Evolutionary conservation across 2,797 vertebrate genomes (phyloP).

Genomic region (Alosa sapidissima): DNA sequence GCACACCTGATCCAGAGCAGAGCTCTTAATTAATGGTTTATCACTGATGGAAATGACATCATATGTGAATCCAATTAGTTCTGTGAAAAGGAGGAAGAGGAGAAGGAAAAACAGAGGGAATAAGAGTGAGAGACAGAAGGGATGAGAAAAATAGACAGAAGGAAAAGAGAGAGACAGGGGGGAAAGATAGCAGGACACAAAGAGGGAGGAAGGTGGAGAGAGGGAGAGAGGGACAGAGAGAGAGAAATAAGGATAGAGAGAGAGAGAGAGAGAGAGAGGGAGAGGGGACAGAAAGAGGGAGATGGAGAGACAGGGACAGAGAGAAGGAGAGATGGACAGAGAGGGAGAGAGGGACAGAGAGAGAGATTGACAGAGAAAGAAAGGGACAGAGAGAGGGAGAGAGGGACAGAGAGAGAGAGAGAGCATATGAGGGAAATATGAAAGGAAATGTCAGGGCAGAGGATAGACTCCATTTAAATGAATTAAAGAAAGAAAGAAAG

Average conservation of each 20-base stretch:
- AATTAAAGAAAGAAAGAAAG: not conserved
- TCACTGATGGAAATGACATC: not conserved
- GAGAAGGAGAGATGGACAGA: not conserved
- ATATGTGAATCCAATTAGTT: not conserved
- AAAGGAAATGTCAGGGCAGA: not conserved
- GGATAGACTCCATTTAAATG: not conserved
- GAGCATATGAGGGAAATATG: not conserved
- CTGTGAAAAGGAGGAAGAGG: not conserved
- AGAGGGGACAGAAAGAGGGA: not conserved
- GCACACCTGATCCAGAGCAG: not conserved
- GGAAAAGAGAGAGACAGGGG: not conserved
- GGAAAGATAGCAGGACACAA: not conserved
- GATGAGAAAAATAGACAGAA: not conserved
- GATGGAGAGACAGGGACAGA: not conserved
- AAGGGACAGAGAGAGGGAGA: not conserved
- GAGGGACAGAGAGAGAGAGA: not conserved
- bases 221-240: not conserved
- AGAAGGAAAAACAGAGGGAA: too few relatives aligned
- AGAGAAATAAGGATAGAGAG: not conserved
- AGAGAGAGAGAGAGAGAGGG: not conserved
- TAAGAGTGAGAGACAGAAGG: not conserved
- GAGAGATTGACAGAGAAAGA: not conserved
- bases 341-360: not conserved
- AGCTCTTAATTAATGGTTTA: not conserved
- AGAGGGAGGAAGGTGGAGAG: not conserved